Percentiles rank a stretch among this genome's conserved stretches.
Conservation (phyloP, 2,888 invertebrate species). For the Noctua fimbriata region DNA sequence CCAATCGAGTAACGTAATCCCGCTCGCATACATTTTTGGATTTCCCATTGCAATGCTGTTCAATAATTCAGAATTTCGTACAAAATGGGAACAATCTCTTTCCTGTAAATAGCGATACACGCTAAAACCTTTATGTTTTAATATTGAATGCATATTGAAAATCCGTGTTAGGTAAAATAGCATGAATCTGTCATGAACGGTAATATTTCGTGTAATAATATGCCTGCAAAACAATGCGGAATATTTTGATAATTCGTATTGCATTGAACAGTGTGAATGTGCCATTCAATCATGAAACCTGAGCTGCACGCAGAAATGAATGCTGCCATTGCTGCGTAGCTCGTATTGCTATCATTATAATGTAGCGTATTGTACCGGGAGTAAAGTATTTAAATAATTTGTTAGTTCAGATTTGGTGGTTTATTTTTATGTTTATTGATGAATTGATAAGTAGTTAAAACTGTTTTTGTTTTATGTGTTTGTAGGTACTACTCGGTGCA, state of each 20-base stretch:
- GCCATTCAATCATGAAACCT: conserved; percentile 3
- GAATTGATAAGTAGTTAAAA: background rate
- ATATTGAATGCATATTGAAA: conserved; percentile 20
- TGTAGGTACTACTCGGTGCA: background rate
- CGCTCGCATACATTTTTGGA: conserved; percentile 22
- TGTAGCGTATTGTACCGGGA: background rate
- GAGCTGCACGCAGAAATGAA: conserved; percentile 1
- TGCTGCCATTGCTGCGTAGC: background rate
- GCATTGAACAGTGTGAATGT: conserved; percentile 5
- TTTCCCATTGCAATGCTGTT: conserved; percentile 14
- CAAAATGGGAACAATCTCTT: conserved; percentile 23
- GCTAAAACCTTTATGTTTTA: conserved; percentile 6
- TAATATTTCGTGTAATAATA: background rate
- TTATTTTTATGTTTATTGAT: background rate
- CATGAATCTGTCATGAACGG: background rate
- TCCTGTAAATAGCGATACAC: background rate
- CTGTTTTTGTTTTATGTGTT: background rate
- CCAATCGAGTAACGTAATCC: conserved; percentile 25
- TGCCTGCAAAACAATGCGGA: background rate
- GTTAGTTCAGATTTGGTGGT: background rate
- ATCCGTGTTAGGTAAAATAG: background rate
- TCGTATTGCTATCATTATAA: conserved; percentile 4
- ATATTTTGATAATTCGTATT: conserved; percentile 5
- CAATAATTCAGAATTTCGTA: conserved; percentile 38
- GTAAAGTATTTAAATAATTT: background rate